phyloP scores from a whole-genome alignment of 2,888 invertebrate species.

The Trissonchulus latispiculum region DNA sequence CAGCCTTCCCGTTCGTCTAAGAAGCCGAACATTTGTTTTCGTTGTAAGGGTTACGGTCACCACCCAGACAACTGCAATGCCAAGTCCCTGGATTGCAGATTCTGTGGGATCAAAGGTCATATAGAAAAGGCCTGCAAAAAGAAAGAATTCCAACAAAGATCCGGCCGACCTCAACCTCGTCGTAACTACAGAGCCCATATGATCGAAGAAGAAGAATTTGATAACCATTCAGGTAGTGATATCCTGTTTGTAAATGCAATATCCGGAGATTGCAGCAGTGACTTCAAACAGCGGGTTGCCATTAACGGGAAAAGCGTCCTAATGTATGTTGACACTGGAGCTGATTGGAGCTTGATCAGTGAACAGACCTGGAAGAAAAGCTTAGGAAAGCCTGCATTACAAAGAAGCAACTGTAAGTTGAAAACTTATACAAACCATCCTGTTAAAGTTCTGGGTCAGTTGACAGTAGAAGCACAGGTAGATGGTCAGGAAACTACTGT shows the following conservation, averaged over 20 bases:
- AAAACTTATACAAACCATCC: not conserved
- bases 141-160: not conserved
- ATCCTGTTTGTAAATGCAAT: not conserved
- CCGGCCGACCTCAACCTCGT: not conserved
- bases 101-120: not conserved
- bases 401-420: not conserved
- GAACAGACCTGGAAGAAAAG: not conserved
- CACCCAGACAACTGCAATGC: not conserved
- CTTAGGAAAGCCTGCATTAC: not conserved
- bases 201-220: too few relatives aligned
- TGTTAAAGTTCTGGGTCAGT: not conserved
- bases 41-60: not conserved
- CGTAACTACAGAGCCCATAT: not conserved
- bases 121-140: not conserved
- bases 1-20: not conserved
- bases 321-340: not conserved
- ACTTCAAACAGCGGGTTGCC: not conserved
- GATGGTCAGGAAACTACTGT: not conserved
- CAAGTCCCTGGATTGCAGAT: not conserved
- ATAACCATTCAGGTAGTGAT: not conserved
- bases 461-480: not conserved
- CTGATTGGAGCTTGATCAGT: not conserved
- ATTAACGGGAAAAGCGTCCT: not conserved
- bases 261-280: not conserved
- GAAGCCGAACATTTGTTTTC: not conserved